Evolutionary conservation across 2,888 invertebrate species (phyloP).

Genomic region (Polydrusus cervinus): DNA sequence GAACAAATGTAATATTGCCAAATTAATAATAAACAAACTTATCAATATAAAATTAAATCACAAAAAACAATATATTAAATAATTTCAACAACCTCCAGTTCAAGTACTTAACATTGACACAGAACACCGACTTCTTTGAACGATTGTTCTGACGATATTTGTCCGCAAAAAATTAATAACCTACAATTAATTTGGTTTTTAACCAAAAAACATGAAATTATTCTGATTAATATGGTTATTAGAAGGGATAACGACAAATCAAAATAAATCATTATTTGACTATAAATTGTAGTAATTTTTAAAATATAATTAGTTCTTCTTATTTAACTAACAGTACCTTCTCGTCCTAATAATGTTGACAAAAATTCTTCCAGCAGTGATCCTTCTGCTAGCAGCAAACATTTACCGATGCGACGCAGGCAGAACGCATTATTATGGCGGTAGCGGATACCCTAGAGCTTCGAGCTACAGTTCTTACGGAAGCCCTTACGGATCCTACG

Average conservation of each 20-base stretch:
- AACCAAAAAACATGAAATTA: slow-evolving; percentile 8
- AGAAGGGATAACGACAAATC: neutral
- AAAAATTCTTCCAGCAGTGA: too few species aligned
- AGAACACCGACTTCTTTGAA: slow-evolving; percentile 14
- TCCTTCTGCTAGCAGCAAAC: neutral
- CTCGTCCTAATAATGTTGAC: too few species aligned
- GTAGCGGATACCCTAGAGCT: neutral
- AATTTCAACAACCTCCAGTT: slow-evolving; percentile 18
- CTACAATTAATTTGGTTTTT: slow-evolving; percentile 13
- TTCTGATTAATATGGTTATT: slow-evolving; percentile 4
- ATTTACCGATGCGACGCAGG: slow-evolving; percentile 2
- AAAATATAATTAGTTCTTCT: neutral
- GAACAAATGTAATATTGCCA: too few species aligned
- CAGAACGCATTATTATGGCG: neutral
- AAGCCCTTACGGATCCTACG: slow-evolving; percentile 2
- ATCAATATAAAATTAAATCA: neutral
- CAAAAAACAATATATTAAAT: slow-evolving; percentile 6
- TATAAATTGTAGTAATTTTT: slow-evolving; percentile 13
- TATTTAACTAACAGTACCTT: neutral
- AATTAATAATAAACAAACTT: too few species aligned
- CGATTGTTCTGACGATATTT: neutral
- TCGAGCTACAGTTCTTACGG: slow-evolving; percentile 1
- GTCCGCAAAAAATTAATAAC: slow-evolving; percentile 6
- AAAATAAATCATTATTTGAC: neutral
- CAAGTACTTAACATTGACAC: slow-evolving; percentile 35